Evolutionary conservation across 2,113 vertebrate species (phyloP), one percentile per base, ranked within the genome.

Genomic region (Oenanthe melanoleuca): DNA sequence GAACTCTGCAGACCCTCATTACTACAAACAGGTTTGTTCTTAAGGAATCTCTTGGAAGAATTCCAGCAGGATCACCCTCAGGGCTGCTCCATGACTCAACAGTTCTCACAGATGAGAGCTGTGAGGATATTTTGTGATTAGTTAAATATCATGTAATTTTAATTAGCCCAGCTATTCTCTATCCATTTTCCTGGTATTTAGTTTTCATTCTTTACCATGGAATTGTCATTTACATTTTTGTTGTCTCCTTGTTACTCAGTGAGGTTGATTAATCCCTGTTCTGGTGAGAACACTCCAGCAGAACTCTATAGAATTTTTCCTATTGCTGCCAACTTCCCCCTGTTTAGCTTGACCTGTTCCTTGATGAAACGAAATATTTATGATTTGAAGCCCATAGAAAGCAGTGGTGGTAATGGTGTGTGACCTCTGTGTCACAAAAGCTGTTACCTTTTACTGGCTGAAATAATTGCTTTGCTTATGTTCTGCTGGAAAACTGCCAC

Each of bases 381-480:
- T 49, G 24, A 42, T 88, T 92, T 72, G 29, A 56, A 72, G 71
- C 24, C 14, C 25, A 28, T 31, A 69, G 55, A 63, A 86, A 75
- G 49, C 75, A 34, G 37, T 56, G 13, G 14, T 44, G 49, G 38
- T 82, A 52, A 70, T 71, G 47, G 20, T 44, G 74, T 67, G 81
- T 89, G 65, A 85, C 60, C 56, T 86, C 37, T 31, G 74, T 66
- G 88, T 74, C 79, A 82, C 53, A 64, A 45, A 89, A 92, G 71
- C 49, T n/a, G 24, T 74, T 79, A 31, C 82, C 14, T 89, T 85
- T 61, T 59, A 40, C 26, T 75, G 49, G 59, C 26, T 52, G 71
- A 85, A 88, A 72, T 56, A 80, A 82, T 69, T 75, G 66, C 74
- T 72, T 71, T 93, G 50, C 31, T 79, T 40, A 24, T 26, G 42